Conservation (phyloP, 2,888 invertebrate genomes). For the Tolmerus cingulatus region DNA sequence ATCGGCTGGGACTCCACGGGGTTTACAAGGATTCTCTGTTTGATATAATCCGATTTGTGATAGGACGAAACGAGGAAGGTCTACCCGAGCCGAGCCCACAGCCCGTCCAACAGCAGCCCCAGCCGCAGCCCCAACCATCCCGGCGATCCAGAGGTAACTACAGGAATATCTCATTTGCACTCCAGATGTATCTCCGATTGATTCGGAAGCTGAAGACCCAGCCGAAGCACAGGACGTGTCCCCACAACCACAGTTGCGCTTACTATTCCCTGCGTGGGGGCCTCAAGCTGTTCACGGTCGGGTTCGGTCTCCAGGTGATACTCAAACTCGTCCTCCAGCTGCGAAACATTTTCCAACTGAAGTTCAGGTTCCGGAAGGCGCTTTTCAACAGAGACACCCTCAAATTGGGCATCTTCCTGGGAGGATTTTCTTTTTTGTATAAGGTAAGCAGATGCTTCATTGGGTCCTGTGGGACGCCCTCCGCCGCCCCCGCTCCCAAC, state of each 20-base stretch:
- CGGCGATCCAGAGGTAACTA: slow-evolving; percentile 50
- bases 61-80: slow-evolving; percentile 70
- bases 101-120: not conserved
- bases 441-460: slow-evolving; percentile 65
- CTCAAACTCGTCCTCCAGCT: slow-evolving; percentile 69
- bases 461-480: not conserved
- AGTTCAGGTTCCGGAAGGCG: slow-evolving; percentile 65
- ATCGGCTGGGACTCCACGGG: slow-evolving; percentile 66
- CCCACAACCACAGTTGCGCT: slow-evolving; percentile 70
- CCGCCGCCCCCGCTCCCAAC: too few species aligned
- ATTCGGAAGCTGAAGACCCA: slow-evolving; percentile 64
- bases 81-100: not conserved
- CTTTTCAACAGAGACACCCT: slow-evolving; percentile 68
- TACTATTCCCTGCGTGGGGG: slow-evolving; percentile 67
- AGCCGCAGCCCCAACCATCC: not conserved
- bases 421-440: slow-evolving; percentile 73
- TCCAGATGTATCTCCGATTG: slow-evolving; percentile 56
- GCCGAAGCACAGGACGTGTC: slow-evolving; percentile 64
- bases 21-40: slow-evolving; percentile 67
- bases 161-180: slow-evolving; percentile 53
- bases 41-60: slow-evolving; percentile 70
- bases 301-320: slow-evolving; percentile 70
- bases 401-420: slow-evolving; percentile 73
- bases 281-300: slow-evolving; percentile 68
- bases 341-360: slow-evolving; percentile 66